These are phyloP conservation scores for Penaeus monodon DNA, from an alignment of 2,888 invertebrate genomes.

Conservation along the genomic window DNA sequence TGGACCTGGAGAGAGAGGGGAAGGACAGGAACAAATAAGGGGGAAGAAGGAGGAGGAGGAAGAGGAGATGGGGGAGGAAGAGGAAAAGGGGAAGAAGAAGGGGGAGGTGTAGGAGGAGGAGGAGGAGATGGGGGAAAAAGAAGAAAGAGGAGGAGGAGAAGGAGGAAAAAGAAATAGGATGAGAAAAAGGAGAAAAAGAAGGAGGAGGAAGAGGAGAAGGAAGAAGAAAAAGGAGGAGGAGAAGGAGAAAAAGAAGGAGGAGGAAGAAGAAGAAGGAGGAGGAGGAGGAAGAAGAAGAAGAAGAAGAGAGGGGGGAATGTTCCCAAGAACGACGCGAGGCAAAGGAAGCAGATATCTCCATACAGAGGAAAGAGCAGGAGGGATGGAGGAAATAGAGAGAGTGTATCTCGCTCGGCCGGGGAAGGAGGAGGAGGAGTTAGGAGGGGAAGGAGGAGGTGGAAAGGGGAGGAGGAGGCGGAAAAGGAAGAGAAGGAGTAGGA, in stretches of 20 bases:
- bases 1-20: background rate
- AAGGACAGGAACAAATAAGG: too few relatives aligned
- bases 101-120: too few relatives aligned
- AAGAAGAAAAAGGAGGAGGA: background rate
- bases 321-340: background rate
- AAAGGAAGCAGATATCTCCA: background rate
- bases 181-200: background rate
- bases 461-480: too few relatives aligned
- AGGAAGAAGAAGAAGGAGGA: background rate
- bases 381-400: background rate
- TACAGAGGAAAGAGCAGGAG: too few relatives aligned
- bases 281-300: background rate
- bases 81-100: background rate
- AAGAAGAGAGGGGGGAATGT: background rate
- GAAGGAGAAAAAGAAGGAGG: background rate
- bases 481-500: too few relatives aligned
- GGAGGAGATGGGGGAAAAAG: background rate
- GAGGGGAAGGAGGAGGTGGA: background rate
- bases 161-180: background rate
- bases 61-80: background rate
- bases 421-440: conserved; percentile 1
- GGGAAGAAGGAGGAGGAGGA: background rate
- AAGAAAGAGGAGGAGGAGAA: background rate
- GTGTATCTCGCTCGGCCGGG: conserved; percentile 2
- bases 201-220: background rate